Conservation (phyloP, 2,113 vertebrate species). For the Nibea coibor region DNA sequence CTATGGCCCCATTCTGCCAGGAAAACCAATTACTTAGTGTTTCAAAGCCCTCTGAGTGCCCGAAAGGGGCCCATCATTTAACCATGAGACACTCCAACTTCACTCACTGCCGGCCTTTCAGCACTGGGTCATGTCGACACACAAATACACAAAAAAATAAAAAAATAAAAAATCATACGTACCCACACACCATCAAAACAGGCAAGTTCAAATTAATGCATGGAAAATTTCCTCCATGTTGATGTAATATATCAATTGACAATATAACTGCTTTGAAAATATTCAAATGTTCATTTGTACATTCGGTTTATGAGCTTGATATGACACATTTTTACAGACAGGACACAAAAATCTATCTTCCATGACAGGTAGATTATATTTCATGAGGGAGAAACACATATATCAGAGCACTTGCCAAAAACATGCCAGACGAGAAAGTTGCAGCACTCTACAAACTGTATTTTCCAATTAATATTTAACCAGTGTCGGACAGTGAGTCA, state of each 20-base stretch:
- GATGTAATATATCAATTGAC: neutral
- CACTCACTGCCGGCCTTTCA: conserved; percentile 60
- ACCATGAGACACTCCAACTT: conserved; percentile 71
- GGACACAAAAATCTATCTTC: neutral
- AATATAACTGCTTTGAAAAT: neutral
- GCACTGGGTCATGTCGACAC: conserved; percentile 10
- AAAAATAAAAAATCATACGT: neutral
- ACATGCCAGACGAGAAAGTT: conserved; percentile 3
- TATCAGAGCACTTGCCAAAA: neutral
- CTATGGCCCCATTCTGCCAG: conserved; percentile 81
- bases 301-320: neutral
- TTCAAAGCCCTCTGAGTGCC: conserved; percentile 61
- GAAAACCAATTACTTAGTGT: conserved; percentile 82
- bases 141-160: neutral
- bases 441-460: conserved; percentile 25
- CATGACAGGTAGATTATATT: neutral
- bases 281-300: neutral
- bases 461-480: conserved; percentile 64
- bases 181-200: neutral
- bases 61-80: conserved; percentile 74
- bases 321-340: neutral
- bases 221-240: neutral
- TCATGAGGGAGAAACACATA: neutral
- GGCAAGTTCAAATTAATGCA: neutral
- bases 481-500: conserved; percentile 59